Evolutionary conservation across 2,888 invertebrate genomes (phyloP).

Genomic region (Patella caerulea): DNA sequence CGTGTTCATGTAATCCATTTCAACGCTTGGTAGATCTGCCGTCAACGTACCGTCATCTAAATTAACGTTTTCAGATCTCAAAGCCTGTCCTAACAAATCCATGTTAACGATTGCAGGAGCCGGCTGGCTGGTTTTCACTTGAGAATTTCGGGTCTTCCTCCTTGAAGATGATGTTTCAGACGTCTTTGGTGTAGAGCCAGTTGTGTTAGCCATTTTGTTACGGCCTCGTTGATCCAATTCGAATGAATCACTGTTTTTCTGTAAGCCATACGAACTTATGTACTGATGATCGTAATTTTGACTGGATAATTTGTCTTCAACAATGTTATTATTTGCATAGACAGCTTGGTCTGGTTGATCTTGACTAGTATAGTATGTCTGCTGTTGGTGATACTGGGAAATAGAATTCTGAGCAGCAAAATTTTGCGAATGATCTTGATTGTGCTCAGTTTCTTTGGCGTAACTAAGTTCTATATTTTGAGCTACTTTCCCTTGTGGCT

Average conservation of each 20-base stretch:
- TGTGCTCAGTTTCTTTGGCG: too few species aligned
- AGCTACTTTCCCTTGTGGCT: too few species aligned
- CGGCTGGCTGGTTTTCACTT: not conserved
- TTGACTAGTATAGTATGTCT: too few species aligned
- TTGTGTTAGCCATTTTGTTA: not conserved
- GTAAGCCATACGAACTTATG: not conserved
- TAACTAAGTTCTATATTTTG: too few species aligned
- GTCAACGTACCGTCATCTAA: not conserved
- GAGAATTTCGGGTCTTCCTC: not conserved
- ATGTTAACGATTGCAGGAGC: not conserved
- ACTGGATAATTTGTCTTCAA: too few species aligned
- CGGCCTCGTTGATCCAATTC: not conserved
- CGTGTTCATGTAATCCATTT: not conserved
- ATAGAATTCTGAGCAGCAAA: too few species aligned
- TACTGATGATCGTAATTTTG: not conserved
- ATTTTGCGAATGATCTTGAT: too few species aligned
- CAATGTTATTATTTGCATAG: too few species aligned
- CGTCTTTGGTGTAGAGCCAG: not conserved
- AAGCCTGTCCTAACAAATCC: not conserved
- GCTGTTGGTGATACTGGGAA: too few species aligned
- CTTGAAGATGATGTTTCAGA: not conserved
- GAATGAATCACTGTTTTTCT: not conserved
- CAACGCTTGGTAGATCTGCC: too few species aligned
- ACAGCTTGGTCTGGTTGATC: too few species aligned
- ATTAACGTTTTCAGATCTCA: not conserved